Evolutionary conservation across 2,113 vertebrate species (phyloP), one percentile per base, ranked within the genome.

Genomic region (Echinops telfairi): DNA sequence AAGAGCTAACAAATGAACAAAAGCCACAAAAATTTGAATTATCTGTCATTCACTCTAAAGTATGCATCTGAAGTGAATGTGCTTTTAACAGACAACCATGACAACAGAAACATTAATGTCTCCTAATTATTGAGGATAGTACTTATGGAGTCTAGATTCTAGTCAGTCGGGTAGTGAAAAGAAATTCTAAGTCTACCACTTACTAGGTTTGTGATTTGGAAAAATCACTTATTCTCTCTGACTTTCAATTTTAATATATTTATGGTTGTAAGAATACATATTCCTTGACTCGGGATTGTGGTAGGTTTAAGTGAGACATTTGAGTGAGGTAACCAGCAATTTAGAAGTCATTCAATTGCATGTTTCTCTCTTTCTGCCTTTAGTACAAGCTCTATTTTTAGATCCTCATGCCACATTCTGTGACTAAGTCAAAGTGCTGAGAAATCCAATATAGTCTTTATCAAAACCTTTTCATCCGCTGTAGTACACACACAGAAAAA

Each of bases 1-100:
- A 79, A 92, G 62, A 71, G n/a, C 64, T 83, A 66, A 94, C 68
- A 68, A 88, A 64, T 80, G 71, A 94, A 23, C 14, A 85, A 60
- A 53, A 60, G 53, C 40, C 38, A 68, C 73, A 66, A 73, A 92
- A 82, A 47, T 27, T 31, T 38, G 25, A 93, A 60, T 27, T n/a
- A 33, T 68, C 33, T 25, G 23, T 33, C 40, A 47, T n/a, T 88
- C 60, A 47, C 25, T 73, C 31, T 20, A 86, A 77, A 70, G 27
- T 27, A 25, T 43, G 31, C 47, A 6, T 40, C 38, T 76, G 29
- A 25, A 31, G 8, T 68, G 38, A 91, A 71, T 27, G 29, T 20
- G 57, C 3, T 4, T 22, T 66, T 62, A 33, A 38, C 15, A 58
- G 60, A 58, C 19, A 29, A 17, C 20, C 9, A 20, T 92, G 82